Percentiles rank a stretch among this genome's conserved stretches.
These are phyloP conservation scores for Trichogramma pretiosum DNA, from an alignment of 1,140 invertebrate species.

Conservation along the genomic window DNA sequence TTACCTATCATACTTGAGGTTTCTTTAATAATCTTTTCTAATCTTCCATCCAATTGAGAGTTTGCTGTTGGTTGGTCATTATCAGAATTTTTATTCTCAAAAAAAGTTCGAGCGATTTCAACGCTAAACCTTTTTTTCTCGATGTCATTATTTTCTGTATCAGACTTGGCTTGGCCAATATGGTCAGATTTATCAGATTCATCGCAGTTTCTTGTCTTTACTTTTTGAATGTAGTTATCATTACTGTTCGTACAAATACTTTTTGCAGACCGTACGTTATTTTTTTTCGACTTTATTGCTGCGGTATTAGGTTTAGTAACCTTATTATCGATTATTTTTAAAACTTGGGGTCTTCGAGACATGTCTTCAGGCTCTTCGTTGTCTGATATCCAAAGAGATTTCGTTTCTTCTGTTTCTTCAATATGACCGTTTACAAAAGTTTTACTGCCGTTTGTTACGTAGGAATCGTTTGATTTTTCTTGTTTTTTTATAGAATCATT, in stretches of 20 bases:
- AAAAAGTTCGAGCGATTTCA: conserved; percentile 34
- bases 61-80: conserved; percentile 30
- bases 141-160: background rate
- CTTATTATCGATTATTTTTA: conserved; percentile 40
- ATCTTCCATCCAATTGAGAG: conserved; percentile 48
- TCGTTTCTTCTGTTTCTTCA: conserved; percentile 33
- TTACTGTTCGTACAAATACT: background rate
- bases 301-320: conserved; percentile 27
- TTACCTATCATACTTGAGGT: conserved; percentile 42
- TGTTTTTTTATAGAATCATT: background rate
- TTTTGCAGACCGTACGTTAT: background rate
- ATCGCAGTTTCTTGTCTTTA: background rate
- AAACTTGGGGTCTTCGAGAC: conserved; percentile 41
- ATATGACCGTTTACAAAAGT: no score
- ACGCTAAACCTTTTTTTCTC: conserved; percentile 25
- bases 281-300: background rate
- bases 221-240: background rate
- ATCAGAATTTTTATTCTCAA: conserved; percentile 37
- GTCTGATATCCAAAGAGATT: conserved; percentile 39
- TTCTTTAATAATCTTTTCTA: conserved; percentile 50
- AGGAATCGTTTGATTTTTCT: background rate
- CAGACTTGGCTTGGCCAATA: conserved; percentile 7
- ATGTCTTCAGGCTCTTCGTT: conserved; percentile 30
- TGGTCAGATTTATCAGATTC: conserved; percentile 6
- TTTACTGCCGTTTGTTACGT: conserved; percentile 1